Evolutionary conservation across 2,888 invertebrate species (phyloP), one percentile per base, ranked within the genome.

Genomic region (Cephalotes varians): DNA sequence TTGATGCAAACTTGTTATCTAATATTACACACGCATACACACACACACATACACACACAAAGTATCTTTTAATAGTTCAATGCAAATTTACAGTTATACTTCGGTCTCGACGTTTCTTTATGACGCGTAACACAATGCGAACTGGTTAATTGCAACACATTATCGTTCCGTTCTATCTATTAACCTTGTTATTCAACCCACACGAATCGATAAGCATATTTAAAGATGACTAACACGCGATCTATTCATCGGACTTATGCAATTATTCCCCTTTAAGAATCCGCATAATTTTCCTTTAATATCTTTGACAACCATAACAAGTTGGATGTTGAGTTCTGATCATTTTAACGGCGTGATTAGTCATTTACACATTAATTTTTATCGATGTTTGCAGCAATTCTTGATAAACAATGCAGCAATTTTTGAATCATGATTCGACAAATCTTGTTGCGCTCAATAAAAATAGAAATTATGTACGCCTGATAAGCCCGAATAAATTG

Each of bases 141-240:
- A 79, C 71, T 67, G 51, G 72, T 60, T 25, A 74, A 87, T 83
- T 81, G 76, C 72, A 72, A 54, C 83, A 64, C 37, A 34, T 82
- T 86, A 88, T 88, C 88, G 12, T 62, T 77, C 44, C 44, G 60
- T 56, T n/a, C 69, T 69, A 88, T 82, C 82, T 67, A 67, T 74
- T 67, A 82, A 83, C 87, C 87, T 87, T 88, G 86, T 58, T 40
- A 71, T 79, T 72, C 79, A 58, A 60, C 72, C 80, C 47, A 74
- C 81, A 54, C 56, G 82, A 79, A 69, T 67, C 74, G 81, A 85
- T 79, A 51, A 56, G 60, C 80, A 51, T 80, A 73, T 51, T 51
- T 67, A 56, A 82, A 60, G 72, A 76, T 82, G 81, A 85, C 71
- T 82, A 71, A 85, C 74, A 25, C 40, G 34, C 44, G 34, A 21